A percentile compares a stretch with the other conserved stretches of the same genome.
Conservation (phyloP, 2,113 vertebrate species). For the Oryzias javanicus region DNA sequence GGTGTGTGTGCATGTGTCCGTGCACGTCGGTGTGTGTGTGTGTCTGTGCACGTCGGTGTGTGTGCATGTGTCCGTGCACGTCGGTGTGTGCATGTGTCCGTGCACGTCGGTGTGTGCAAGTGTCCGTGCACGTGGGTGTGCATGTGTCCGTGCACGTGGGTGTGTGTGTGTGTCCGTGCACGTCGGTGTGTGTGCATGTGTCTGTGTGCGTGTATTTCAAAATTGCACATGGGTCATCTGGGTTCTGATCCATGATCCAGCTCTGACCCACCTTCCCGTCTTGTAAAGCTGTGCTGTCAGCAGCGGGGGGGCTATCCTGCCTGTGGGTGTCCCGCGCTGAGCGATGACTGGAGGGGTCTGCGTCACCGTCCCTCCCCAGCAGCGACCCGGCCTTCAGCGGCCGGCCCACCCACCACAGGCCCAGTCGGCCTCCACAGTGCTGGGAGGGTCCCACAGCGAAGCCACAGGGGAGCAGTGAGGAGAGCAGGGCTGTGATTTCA, state of each 20-base stretch:
- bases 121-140: no score
- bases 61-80: no score
- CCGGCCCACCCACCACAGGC: slow-evolving; percentile 69
- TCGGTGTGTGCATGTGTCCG: no score
- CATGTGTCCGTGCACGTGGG: no score
- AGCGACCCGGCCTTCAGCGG: slow-evolving; percentile 45
- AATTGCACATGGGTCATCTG: no score
- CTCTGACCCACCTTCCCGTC: slow-evolving; percentile 28
- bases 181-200: no score
- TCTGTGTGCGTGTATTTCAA: no score
- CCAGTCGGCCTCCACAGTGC: slow-evolving; percentile 35
- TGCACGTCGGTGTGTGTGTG: no score
- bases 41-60: no score
- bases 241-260: background rate
- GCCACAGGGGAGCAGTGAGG: slow-evolving; percentile 41
- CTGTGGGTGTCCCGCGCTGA: background rate
- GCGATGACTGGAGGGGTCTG: background rate
- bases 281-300: background rate
- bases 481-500: slow-evolving; percentile 41
- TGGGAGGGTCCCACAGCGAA: slow-evolving; percentile 61
- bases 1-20: background rate
- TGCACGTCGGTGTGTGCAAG: no score
- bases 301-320: background rate
- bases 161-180: no score
- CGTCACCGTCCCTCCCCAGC: slow-evolving; percentile 39